Evolutionary conservation across 92 coral and sea anemone genomes (phyloP), one percentile per base, ranked within the genome.

Genomic region (Epizoanthus rinbou): DNA sequence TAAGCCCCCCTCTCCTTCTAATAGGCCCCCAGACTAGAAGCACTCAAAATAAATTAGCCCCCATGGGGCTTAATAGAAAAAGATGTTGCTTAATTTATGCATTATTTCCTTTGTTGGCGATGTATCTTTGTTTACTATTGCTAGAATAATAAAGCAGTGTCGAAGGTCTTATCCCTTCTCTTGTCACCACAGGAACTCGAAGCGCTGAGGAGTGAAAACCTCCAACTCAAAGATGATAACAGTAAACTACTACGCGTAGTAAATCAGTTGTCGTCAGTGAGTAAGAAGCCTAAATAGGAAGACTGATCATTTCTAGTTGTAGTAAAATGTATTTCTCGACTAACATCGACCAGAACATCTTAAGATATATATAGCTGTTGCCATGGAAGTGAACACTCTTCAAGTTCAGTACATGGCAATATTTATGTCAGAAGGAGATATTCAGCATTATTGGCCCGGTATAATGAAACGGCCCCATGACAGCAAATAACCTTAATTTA

Each of bases 241-340:
- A 91, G 93, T 63, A 93, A 98, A 54, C 89, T 97, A 86, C 88
- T 94, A 83, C 99, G 99, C 8, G 93, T 97, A 69, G 97, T 96
- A 76, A 90, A 92, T 84, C 96, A 95, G 76, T 74, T 91, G 84
- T 91, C 95, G 23, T 64, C 90, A 50, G 91, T 85, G 91, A 93
- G 86, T 47, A 84, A 75, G 64, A 86, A 82, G 75, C 57, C 82
- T 8, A 78, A 78, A 70, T 78, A 78, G 82, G 47, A 59, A 19
- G 33, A 11, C 28, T 13, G 37, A 22, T 24, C 58, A 62, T 43
- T 78, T 78, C 59, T 21, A 62, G 71, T 78, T 78, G 82, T 78
- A 78, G 59, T 57, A 62, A 78, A 78, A 78, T 62, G 82, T 78
- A 41, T 62, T 78, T 62, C 53, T 28, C 41, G 15, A 35, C 56